Evolutionary conservation across 2,797 vertebrate species (phyloP), one percentile per base, ranked within the genome.

Genomic region (Scomberomorus guttatus): DNA sequence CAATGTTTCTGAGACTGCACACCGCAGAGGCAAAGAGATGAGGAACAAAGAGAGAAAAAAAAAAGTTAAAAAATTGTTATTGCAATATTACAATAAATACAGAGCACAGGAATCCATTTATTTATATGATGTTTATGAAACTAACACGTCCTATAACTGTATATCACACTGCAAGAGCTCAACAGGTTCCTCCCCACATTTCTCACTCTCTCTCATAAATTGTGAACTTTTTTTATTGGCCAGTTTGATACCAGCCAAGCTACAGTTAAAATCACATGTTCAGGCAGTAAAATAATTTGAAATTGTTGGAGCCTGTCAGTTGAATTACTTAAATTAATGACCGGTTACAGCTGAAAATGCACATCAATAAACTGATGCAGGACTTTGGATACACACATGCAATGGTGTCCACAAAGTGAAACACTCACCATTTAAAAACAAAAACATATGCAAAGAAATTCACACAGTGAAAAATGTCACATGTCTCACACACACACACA

Each of bases 1-100:
- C 75, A 18, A 95, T 77, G 81, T 88, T 93, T 59, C 48, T 92
- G 48, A 93, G 86, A 54, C 90, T 92, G 74, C n/a, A 63, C 22
- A 46, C 32, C 50, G 79, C 17, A 70, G 15, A 72, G 34, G 34
- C 6, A 60, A 58, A 42, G 50, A 9, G 4, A 75, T 18, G 8
- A 72, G 18, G 9, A 24, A 70, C 5, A 44, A 8, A 56, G 24
- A 48, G 6, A 61, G 5, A 78, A 32, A 32, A n/a, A n/a, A n/a
- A 32, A 32, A 6, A 56, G 62, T n/a, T 37, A 0, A 62, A 71
- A 32, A 24, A 22, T 0, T 58, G 0, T 6, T 27, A 24, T 12
- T 20, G 15, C 6, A 71, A 25, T 0, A 7, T 14, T 18, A 14
- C 1, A 65, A 29, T 25, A 39, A 51, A 32, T 24, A 54, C 32